Evolutionary conservation across 1,140 invertebrate genomes (phyloP).

Genomic region (Cecropterus lyciades): DNA sequence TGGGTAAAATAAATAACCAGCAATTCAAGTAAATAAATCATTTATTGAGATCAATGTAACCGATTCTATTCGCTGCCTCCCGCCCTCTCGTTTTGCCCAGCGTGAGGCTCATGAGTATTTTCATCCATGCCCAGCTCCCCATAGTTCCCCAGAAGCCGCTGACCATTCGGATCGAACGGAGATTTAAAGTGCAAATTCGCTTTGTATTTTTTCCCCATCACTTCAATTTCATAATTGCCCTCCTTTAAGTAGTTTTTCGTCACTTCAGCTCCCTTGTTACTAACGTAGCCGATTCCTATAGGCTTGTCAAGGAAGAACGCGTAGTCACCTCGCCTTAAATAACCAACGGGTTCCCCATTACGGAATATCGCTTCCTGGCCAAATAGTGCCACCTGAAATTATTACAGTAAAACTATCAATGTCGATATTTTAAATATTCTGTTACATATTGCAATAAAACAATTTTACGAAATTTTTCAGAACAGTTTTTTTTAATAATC

Average conservation of each 20-base stretch:
- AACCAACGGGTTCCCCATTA: constrained; percentile 90
- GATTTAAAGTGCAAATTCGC: constrained; percentile 89
- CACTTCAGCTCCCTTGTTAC: constrained; percentile 80
- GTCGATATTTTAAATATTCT: no score
- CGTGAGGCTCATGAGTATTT: constrained; percentile 73
- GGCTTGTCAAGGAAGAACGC: constrained; percentile 89
- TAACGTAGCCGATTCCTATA: constrained; percentile 86
- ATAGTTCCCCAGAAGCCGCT: constrained; percentile 77
- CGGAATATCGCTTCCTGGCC: constrained; percentile 94
- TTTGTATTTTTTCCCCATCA: constrained; percentile 89
- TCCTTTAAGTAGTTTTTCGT: constrained; percentile 88
- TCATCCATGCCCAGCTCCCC: constrained; percentile 68
- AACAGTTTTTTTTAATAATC: no score
- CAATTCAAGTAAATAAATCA: constrained; percentile 12
- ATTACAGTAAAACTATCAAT: not conserved
- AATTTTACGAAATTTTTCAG: no score
- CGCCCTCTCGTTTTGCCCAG: constrained; percentile 80
- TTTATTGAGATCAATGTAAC: constrained; percentile 49
- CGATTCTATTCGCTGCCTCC: constrained; percentile 71
- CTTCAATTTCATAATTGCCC: constrained; percentile 92
- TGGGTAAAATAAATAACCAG: constrained; percentile 1
- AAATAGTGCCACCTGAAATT: constrained; percentile 87
- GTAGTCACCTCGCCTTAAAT: constrained; percentile 92
- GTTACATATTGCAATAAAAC: no score
- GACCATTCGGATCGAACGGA: constrained; percentile 91